Conservation (phyloP, 2,113 vertebrate genomes). For the Pachyramphus minor region DNA sequence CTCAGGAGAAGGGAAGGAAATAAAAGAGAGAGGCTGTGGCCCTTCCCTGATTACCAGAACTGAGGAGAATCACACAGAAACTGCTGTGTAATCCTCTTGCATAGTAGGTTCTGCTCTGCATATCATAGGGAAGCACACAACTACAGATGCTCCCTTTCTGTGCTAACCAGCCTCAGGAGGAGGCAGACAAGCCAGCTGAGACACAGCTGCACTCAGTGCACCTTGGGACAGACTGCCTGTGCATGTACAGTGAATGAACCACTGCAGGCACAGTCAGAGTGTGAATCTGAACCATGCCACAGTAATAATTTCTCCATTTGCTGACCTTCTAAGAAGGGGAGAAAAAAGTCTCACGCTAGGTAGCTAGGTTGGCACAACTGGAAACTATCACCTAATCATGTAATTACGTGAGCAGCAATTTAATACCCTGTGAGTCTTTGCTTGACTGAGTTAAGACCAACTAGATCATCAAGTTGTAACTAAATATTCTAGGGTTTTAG, state of each 20-base stretch:
- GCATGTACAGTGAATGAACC: neutral
- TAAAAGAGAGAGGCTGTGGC: neutral
- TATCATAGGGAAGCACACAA: neutral
- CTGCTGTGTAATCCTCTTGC: neutral
- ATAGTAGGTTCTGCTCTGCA: neutral
- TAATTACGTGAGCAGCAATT: neutral
- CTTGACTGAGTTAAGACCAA: neutral
- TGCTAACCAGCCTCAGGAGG: neutral
- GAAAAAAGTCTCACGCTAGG: neutral
- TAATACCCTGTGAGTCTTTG: slow-evolving; percentile 3
- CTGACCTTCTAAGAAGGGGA: neutral
- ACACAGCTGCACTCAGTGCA: fast-evolving
- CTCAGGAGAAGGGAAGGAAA: neutral
- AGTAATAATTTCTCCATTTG: neutral
- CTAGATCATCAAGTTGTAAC: neutral
- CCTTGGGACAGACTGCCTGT: neutral
- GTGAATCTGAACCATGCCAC: neutral
- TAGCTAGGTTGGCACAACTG: neutral
- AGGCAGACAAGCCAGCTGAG: neutral
- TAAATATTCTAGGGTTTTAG: neutral
- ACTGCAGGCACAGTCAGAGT: neutral
- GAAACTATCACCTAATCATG: neutral
- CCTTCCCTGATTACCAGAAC: neutral
- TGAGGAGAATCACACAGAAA: neutral
- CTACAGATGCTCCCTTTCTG: neutral